A percentile compares a stretch with the other conserved stretches of the same genome.
Evolutionary conservation across 1,140 invertebrate species (phyloP).

Genomic region (Oedothorax gibbosus): DNA sequence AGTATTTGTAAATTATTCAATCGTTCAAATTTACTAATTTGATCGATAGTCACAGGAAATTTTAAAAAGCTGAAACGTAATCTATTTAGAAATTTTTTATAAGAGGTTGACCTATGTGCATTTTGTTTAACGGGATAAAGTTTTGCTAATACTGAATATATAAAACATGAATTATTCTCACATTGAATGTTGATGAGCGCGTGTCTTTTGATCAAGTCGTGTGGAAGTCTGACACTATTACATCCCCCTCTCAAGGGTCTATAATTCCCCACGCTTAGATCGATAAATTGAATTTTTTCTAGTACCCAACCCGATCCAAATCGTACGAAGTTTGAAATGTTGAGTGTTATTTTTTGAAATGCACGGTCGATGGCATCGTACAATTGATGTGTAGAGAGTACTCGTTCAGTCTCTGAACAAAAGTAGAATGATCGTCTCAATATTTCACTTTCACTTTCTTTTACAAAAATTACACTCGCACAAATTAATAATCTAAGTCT

Average conservation of each 20-base stretch:
- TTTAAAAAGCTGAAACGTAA: background rate
- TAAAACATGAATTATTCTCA: constrained; percentile 12
- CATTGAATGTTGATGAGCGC: constrained; percentile 4
- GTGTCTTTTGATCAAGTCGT: too few relatives aligned
- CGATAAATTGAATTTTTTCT: background rate
- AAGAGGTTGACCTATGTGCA: background rate
- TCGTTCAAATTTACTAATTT: background rate
- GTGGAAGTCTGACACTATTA: background rate
- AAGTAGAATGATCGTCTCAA: background rate
- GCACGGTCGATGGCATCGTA: background rate
- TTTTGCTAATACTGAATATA: background rate
- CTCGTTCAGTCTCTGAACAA: background rate
- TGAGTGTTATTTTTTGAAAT: background rate
- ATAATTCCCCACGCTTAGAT: constrained; percentile 16
- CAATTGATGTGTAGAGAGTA: background rate
- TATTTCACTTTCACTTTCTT: background rate
- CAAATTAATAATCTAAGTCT: background rate
- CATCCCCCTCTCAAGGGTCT: background rate
- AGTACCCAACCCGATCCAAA: constrained; percentile 11
- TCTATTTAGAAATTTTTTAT: background rate
- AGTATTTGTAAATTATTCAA: background rate
- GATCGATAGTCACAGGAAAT: background rate
- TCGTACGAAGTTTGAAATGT: constrained; percentile 3
- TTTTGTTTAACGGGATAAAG: background rate
- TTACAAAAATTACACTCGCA: background rate